Conservation (phyloP, 1,140 invertebrate species). For the Diorhabda elongata region DNA sequence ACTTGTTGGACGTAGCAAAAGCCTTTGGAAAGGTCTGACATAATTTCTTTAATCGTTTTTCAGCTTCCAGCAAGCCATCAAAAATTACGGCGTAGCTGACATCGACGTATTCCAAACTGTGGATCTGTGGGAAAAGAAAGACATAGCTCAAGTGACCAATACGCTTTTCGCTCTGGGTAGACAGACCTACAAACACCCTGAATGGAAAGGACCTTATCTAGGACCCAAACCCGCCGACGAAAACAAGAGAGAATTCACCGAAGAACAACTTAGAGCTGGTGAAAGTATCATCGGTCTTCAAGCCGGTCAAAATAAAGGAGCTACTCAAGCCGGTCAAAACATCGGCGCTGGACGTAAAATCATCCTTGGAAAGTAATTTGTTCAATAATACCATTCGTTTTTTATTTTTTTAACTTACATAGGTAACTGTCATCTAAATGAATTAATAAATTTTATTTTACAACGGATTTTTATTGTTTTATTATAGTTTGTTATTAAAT, state of each 20-base stretch:
- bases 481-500: too few species aligned
- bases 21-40: too few species aligned
- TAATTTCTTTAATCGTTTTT: conserved; percentile 22
- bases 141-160: conserved; percentile 89
- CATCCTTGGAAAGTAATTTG: conserved; percentile 75
- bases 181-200: conserved; percentile 85
- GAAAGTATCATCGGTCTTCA: conserved; percentile 89
- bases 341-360: conserved; percentile 89
- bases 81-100: conserved; percentile 84
- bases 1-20: too few species aligned
- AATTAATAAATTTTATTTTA: conserved; percentile 4
- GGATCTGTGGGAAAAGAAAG: conserved; percentile 91
- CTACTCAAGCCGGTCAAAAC: conserved; percentile 87
- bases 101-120: conserved; percentile 96
- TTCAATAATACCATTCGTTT: not conserved
- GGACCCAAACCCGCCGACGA: conserved; percentile 89
- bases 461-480: too few species aligned
- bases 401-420: conserved; percentile 3
- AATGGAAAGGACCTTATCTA: conserved; percentile 83
- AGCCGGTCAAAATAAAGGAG: conserved; percentile 94
- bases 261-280: conserved; percentile 86
- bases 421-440: not conserved
- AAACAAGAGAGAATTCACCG: conserved; percentile 86
- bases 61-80: conserved; percentile 87
- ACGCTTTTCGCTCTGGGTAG: conserved; percentile 90